phyloP scores from a whole-genome alignment of 2,888 invertebrate species.

The Noctua janthe region DNA sequence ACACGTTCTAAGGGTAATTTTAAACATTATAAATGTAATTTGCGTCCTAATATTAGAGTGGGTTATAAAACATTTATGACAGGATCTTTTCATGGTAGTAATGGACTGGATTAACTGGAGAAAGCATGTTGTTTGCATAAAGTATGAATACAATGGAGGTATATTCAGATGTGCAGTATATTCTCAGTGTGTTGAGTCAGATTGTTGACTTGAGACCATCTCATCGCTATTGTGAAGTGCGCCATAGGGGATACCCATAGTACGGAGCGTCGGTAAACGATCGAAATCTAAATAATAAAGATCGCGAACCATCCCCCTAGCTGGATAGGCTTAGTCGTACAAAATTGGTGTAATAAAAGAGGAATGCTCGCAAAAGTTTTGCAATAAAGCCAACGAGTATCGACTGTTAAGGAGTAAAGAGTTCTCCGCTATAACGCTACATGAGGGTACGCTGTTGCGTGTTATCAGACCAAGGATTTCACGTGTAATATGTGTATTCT shows the following conservation, averaged over 20 bases:
- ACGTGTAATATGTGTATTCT: constrained; percentile 55
- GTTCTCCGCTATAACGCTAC: constrained; percentile 74
- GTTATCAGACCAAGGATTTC: constrained; percentile 63
- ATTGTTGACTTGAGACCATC: constrained; percentile 61
- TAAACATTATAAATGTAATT: constrained; percentile 63
- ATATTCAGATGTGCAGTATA: constrained; percentile 58
- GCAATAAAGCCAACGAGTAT: constrained; percentile 90
- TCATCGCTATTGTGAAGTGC: constrained; percentile 63
- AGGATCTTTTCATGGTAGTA: constrained; percentile 49
- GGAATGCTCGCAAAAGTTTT: constrained; percentile 90
- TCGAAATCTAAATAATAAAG: constrained; percentile 90
- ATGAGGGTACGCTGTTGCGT: constrained; percentile 63
- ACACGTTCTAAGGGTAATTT: constrained; percentile 51
- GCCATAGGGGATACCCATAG: constrained; percentile 67
- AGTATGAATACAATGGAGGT: constrained; percentile 50
- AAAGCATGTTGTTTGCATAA: constrained; percentile 47
- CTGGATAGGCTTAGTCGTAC: constrained; percentile 88
- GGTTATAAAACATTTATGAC: constrained; percentile 53
- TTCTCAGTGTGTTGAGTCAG: constrained; percentile 62
- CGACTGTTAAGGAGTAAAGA: constrained; percentile 90
- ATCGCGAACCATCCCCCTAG: constrained; percentile 77
- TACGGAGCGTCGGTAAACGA: constrained; percentile 72
- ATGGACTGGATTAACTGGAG: constrained; percentile 56
- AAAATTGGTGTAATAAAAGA: constrained; percentile 91
- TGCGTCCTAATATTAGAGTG: constrained; percentile 54